A percentile compares a stretch with the other conserved stretches of the same genome.
Evolutionary conservation across 1,140 invertebrate genomes (phyloP).

Genomic region (Macrobrachium rosenbergii): DNA sequence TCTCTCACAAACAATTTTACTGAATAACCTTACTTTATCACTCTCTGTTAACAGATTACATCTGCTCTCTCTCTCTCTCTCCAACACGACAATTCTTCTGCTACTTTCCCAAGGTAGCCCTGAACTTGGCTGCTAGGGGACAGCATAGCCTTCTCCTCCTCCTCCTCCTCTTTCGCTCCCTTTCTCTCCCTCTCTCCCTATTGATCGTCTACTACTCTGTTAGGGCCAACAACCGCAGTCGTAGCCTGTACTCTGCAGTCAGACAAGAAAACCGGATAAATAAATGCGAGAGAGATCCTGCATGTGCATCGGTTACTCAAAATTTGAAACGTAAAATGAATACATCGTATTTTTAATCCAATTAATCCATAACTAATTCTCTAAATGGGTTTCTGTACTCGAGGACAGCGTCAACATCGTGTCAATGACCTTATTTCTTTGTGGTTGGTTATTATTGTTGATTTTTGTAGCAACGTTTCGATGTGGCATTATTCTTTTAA

Average conservation of each 20-base stretch:
- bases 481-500: neutral
- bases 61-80: neutral
- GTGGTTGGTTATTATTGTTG: no score
- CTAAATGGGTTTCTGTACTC: no score
- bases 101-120: neutral
- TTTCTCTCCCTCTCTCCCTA: conserved; percentile 30
- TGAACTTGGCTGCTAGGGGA: neutral
- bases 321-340: no score
- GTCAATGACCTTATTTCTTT: no score
- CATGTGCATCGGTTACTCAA: no score
- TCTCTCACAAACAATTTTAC: neutral
- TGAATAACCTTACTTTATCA: neutral
- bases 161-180: conserved; percentile 3
- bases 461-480: no score
- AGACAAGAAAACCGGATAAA: neutral
- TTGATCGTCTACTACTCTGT: neutral
- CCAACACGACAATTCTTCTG: no score
- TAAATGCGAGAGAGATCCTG: neutral
- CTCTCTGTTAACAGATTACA: neutral
- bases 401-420: no score
- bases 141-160: neutral
- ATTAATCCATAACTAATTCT: no score
- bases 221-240: neutral
- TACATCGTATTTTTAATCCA: no score
- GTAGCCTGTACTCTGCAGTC: neutral